Conservation (phyloP, 2,797 vertebrate genomes). For the Craterocephalus amniculus region DNA sequence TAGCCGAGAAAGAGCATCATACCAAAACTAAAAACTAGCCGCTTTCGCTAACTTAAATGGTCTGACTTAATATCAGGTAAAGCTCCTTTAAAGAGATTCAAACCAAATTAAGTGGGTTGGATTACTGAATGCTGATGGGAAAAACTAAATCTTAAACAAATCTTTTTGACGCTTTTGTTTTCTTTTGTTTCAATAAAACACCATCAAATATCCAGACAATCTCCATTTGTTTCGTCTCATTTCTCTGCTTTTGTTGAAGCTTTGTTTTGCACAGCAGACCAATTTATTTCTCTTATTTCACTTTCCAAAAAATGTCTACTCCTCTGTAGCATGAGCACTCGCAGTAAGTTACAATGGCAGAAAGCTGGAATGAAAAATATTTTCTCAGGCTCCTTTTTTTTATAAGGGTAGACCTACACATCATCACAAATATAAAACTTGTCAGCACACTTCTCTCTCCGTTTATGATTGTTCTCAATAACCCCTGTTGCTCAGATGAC, state of each 20-base stretch:
- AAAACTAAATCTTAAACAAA: slow-evolving; percentile 1
- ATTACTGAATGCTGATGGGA: slow-evolving; percentile 1
- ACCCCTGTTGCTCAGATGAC: slow-evolving; percentile 57
- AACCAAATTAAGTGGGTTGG: slow-evolving; percentile 6
- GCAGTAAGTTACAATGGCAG: slow-evolving; percentile 38
- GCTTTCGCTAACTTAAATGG: too few species aligned
- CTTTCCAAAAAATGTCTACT: slow-evolving; percentile 17
- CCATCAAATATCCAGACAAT: neutral
- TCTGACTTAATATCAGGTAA: too few species aligned
- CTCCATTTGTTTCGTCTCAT: neutral
- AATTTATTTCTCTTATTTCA: slow-evolving; percentile 37
- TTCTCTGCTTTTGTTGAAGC: neutral
- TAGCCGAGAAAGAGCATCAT: too few species aligned
- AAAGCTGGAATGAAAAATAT: slow-evolving; percentile 57
- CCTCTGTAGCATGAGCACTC: slow-evolving; percentile 18
- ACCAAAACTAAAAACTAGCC: too few species aligned
- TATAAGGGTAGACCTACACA: slow-evolving; percentile 43
- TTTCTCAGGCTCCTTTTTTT: slow-evolving; percentile 58
- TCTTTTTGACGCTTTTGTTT: neutral
- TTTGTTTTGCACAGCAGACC: slow-evolving; percentile 16
- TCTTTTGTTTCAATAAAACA: neutral
- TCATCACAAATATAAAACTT: slow-evolving; percentile 59
- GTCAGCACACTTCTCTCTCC: slow-evolving; percentile 64
- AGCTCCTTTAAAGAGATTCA: too few species aligned
- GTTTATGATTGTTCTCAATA: slow-evolving; percentile 65